Base-by-base conservation (phyloP, 2,113 vertebrate species). In the Malaclemys terrapin region DNA sequence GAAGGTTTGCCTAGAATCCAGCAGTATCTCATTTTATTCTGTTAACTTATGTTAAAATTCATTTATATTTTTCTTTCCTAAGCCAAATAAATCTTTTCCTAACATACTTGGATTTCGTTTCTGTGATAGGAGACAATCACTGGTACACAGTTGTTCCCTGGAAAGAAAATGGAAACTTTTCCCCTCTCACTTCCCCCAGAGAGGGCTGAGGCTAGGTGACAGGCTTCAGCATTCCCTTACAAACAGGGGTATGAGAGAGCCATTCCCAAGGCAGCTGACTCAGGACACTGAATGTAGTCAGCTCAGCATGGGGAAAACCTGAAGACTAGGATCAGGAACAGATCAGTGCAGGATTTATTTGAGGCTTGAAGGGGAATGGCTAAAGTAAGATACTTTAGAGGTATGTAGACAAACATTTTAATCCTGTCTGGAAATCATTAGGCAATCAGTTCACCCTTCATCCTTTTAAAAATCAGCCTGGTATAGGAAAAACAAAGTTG, bases 141-240 rank as follows among this genome's bases (percentile, higher is more conserved):
- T 45, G n/a, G n/a, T 47, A 22, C 47, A 10, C 38, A 80, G 49
- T 31, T 78, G 14, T 38, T 84, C 53, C 8, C 75, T 22, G 31
- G 65, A 83, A 1, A 1, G 31, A 65, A 78, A 49, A 80, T 7
- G 19, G 65, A 69, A 42, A 8, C 54, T 82, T 25, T 81, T 8
- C 5, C 59, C 10, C 47, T 85, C 35, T 69, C 35, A 49, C 8
- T 54, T 89, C 50, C 24, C 24, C 12, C 42, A 56, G 65, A 38
- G 4, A 25, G 5, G 47, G 42, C 75, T 45, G 82, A 80, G 79
- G 80, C 42, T 65, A 80, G 29, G 65, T 82, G 52, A 82, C 54
- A 80, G 86, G 87, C 72, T 3, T 0, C 0, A 83, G 1, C 20
- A 82, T 29, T 19, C 31, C 85, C 10, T 1, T 53, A 11, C 5